Evolutionary conservation across 2,888 invertebrate species (phyloP).

Genomic region (Callyntrura guangdongensis): DNA sequence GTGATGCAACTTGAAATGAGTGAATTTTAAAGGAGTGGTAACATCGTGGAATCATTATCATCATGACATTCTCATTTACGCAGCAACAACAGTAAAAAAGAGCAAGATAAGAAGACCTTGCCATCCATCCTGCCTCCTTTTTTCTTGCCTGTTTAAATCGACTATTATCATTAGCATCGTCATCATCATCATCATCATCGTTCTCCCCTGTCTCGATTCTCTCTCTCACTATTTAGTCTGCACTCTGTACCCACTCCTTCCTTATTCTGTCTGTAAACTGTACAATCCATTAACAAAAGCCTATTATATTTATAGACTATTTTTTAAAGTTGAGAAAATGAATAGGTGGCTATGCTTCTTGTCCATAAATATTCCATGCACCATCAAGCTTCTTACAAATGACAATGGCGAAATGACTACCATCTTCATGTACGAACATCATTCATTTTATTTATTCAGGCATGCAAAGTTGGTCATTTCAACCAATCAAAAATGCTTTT

Average conservation of each 20-base stretch:
- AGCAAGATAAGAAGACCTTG: conserved; percentile 41
- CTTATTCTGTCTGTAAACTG: conserved; percentile 16
- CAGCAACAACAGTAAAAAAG: background rate
- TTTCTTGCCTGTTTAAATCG: background rate
- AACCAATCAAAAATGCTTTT: conserved; percentile 49
- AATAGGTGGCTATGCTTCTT: conserved; percentile 7
- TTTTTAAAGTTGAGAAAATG: background rate
- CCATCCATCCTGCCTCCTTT: conserved; percentile 18
- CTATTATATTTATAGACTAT: conserved; percentile 38
- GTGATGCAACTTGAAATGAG: conserved; percentile 50
- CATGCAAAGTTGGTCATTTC: conserved; percentile 26
- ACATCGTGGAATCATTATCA: background rate
- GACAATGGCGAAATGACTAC: conserved; percentile 71
- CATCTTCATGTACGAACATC: conserved; percentile 12
- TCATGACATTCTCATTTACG: background rate
- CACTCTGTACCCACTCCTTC: conserved; percentile 3
- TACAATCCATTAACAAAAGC: conserved; percentile 54
- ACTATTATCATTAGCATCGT: background rate
- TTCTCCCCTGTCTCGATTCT: background rate
- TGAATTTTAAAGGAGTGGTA: conserved; percentile 50
- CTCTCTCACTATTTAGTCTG: no score
- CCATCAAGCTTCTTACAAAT: conserved; percentile 16
- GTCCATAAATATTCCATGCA: background rate
- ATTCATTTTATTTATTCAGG: conserved; percentile 37
- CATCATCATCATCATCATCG: background rate